Conservation (phyloP, 53 echinoderm and acorn worm species). For the Astropecten irregularis region DNA sequence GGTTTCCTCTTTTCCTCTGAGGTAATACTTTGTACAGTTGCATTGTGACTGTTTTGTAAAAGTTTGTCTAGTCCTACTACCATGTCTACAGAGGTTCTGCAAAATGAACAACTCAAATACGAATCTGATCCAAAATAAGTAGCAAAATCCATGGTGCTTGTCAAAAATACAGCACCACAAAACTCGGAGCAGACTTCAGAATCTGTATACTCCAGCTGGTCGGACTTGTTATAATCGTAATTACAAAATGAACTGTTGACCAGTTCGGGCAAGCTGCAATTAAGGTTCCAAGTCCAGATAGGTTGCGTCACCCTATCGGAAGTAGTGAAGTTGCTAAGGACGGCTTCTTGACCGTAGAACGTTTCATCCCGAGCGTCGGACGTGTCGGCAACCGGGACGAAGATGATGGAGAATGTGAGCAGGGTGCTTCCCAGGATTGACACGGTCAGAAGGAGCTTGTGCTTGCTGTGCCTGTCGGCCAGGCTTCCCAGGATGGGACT, state of each 20-base stretch:
- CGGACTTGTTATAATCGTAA: too few species aligned
- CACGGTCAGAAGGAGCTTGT: slow-evolving; percentile 58
- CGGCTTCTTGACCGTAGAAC: neutral
- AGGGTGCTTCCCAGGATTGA: slow-evolving; percentile 66
- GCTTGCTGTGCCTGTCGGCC: slow-evolving; percentile 86
- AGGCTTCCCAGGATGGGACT: slow-evolving; percentile 78
- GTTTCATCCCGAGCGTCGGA: neutral
- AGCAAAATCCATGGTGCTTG: neutral
- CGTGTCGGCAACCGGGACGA: slow-evolving; percentile 61
- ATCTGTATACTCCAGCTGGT: neutral
- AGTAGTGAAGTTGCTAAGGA: neutral
- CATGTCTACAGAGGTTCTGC: neutral
- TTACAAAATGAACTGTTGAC: slow-evolving; percentile 22
- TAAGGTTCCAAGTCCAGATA: slow-evolving; percentile 15
- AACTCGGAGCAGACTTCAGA: slow-evolving; percentile 10
- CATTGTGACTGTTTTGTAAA: slow-evolving; percentile 8
- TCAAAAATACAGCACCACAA: slow-evolving; percentile 3
- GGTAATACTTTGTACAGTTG: neutral
- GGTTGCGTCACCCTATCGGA: neutral
- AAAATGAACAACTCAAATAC: slow-evolving; percentile 20
- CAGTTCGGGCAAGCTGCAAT: slow-evolving; percentile 16
- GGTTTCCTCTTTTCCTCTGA: too few species aligned
- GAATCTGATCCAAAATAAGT: neutral
- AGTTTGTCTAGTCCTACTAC: too few species aligned
- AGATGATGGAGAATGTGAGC: slow-evolving; percentile 75